Conservation (phyloP, 2,797 vertebrate species). For the Enteromius treurensis region DNA sequence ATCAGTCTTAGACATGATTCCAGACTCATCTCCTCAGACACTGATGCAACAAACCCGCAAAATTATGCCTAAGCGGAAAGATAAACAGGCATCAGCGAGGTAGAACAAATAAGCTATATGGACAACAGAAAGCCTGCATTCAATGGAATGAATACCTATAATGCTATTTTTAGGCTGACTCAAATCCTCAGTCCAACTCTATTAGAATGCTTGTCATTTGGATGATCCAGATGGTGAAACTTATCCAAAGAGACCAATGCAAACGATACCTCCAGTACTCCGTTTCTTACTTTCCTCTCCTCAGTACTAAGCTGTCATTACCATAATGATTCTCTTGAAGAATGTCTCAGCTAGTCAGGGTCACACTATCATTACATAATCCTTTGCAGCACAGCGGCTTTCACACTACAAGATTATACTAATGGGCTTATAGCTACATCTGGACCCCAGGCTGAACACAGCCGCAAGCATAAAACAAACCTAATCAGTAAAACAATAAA, state of each 20-base stretch:
- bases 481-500: constrained; percentile 32
- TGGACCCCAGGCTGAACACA: constrained; percentile 14
- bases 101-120: constrained; percentile 32
- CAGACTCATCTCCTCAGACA: constrained; percentile 38
- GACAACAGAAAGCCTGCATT: constrained; percentile 19
- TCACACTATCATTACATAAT: constrained; percentile 23
- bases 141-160: not conserved
- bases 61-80: constrained; percentile 27
- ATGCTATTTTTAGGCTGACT: constrained; percentile 31
- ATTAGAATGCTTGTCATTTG: constrained; percentile 24
- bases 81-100: constrained; percentile 23
- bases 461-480: constrained; percentile 18
- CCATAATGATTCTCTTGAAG: constrained; percentile 18
- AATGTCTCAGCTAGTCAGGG: constrained; percentile 14
- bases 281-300: not conserved
- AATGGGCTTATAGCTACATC: constrained; percentile 25
- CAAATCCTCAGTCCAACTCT: not conserved
- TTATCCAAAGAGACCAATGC: not conserved
- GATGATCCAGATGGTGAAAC: constrained; percentile 3
- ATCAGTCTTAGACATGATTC: constrained; percentile 42
- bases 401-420: constrained; percentile 34
- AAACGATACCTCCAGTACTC: not conserved
- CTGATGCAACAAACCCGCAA: constrained; percentile 32
- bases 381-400: constrained; percentile 21
- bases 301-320: constrained; percentile 4